A percentile compares a stretch with the other conserved stretches of the same genome.
Evolutionary conservation across 2,113 vertebrate genomes (phyloP).

Genomic region (Pao palembangensis): DNA sequence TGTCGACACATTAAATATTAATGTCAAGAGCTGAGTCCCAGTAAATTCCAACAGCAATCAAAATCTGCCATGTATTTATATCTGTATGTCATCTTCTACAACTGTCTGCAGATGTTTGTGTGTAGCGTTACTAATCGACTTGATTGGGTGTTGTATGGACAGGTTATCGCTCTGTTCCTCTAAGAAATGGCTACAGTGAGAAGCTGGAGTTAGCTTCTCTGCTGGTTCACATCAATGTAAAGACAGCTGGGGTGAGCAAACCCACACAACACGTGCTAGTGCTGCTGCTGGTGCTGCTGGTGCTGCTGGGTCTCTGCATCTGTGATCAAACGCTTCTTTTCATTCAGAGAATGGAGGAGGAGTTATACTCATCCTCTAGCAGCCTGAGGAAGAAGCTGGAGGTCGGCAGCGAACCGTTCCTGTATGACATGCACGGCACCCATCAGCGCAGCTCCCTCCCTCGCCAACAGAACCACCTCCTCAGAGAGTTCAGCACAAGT

Average conservation of each 20-base stretch:
- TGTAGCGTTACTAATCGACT: no score
- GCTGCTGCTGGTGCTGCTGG: background rate
- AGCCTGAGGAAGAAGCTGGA: conserved; percentile 85
- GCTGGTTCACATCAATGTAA: conserved; percentile 84
- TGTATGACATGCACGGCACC: conserved; percentile 84
- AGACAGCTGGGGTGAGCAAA: conserved; percentile 83
- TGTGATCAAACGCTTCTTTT: background rate
- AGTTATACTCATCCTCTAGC: conserved; percentile 88
- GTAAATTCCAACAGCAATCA: no score
- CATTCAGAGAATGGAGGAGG: conserved; percentile 84
- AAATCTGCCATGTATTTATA: no score
- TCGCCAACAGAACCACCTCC: conserved; percentile 72
- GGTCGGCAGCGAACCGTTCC: conserved; percentile 77
- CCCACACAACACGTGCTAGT: background rate
- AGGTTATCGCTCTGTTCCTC: conserved; percentile 91
- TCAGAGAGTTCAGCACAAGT: conserved; percentile 77
- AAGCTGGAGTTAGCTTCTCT: conserved; percentile 89
- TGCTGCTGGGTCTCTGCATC: background rate
- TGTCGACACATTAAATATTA: no score
- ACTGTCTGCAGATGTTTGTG: no score
- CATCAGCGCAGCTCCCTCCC: conserved; percentile 57
- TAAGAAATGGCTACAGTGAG: conserved; percentile 92
- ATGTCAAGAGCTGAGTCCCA: no score
- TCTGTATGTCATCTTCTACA: no score
- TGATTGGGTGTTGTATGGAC: background rate